Evolutionary conservation across 2,888 invertebrate species (phyloP).

Genomic region (Euplexia lucipara): DNA sequence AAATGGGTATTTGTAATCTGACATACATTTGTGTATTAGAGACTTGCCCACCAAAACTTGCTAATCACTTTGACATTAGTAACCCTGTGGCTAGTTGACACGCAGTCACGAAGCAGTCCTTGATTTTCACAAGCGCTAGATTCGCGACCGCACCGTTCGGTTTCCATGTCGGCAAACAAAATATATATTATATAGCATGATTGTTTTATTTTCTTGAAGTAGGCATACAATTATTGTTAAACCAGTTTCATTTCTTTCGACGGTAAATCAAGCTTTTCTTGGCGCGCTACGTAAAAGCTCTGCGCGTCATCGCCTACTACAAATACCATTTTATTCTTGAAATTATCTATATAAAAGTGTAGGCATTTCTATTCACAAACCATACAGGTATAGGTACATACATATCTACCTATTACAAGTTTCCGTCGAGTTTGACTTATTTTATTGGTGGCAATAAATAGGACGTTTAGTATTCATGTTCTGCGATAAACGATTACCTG

Average conservation of each 20-base stretch:
- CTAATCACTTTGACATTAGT: constrained; percentile 46
- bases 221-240: constrained; percentile 13
- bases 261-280: constrained; percentile 29
- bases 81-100: constrained; percentile 33
- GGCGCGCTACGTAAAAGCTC: constrained; percentile 48
- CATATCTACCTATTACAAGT: constrained; percentile 38
- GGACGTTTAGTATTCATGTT: constrained; percentile 75
- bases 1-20: constrained; percentile 26
- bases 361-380: constrained; percentile 39
- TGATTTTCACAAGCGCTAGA: constrained; percentile 31
- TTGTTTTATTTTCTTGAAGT: constrained; percentile 22
- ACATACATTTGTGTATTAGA: constrained; percentile 10
- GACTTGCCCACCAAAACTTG: constrained; percentile 37
- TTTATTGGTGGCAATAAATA: constrained; percentile 73
- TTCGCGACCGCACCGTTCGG: constrained; percentile 3
- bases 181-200: constrained; percentile 9
- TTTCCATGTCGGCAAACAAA: constrained; percentile 32
- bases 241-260: constrained; percentile 13
- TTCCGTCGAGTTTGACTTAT: constrained; percentile 61
- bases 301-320: constrained; percentile 27
- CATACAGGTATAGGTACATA: constrained; percentile 28
- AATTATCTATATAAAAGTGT: constrained; percentile 37
- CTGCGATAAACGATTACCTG: constrained; percentile 74
- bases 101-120: constrained; percentile 23
- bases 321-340: constrained; percentile 38